Evolutionary conservation across 2,888 invertebrate genomes (phyloP).

Genomic region (Caradrina kadenii): DNA sequence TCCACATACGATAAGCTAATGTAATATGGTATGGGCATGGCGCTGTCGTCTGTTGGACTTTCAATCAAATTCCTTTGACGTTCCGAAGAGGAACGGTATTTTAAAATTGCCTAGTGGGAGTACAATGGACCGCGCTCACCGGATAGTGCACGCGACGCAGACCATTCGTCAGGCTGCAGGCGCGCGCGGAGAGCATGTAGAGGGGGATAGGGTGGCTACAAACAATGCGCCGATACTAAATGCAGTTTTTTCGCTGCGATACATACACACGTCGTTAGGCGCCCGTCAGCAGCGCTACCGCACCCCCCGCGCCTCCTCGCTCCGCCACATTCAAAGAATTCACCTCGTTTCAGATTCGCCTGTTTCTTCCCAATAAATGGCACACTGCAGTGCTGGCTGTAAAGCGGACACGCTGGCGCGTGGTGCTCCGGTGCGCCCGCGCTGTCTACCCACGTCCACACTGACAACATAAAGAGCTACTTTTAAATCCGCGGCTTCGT

Average conservation of each 20-base stretch:
- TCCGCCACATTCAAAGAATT: constrained; percentile 16
- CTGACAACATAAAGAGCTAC: too few relatives aligned
- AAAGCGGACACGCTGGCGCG: too few relatives aligned
- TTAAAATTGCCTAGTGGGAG: constrained; percentile 36
- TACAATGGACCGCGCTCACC: constrained; percentile 29
- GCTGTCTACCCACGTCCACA: too few relatives aligned
- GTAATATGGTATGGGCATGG: background rate
- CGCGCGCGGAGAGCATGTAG: background rate
- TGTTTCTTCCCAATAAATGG: constrained; percentile 36
- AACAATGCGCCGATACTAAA: constrained; percentile 30
- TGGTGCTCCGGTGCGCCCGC: too few relatives aligned
- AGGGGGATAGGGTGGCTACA: background rate
- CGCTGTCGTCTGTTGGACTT: background rate
- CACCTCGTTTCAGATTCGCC: constrained; percentile 1
- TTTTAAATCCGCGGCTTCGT: too few relatives aligned
- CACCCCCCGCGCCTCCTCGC: background rate
- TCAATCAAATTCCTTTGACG: constrained; percentile 4
- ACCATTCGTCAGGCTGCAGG: constrained; percentile 36
- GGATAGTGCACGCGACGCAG: constrained; percentile 35
- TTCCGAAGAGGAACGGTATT: constrained; percentile 20
- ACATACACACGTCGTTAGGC: constrained; percentile 45
- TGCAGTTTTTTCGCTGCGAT: constrained; percentile 43
- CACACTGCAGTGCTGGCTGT: constrained; percentile 26
- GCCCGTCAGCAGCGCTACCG: background rate
- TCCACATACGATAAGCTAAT: background rate